Evolutionary conservation across 2,888 invertebrate genomes (phyloP), one percentile per base, ranked within the genome.

Genomic region (Sminthurinus aureus): DNA sequence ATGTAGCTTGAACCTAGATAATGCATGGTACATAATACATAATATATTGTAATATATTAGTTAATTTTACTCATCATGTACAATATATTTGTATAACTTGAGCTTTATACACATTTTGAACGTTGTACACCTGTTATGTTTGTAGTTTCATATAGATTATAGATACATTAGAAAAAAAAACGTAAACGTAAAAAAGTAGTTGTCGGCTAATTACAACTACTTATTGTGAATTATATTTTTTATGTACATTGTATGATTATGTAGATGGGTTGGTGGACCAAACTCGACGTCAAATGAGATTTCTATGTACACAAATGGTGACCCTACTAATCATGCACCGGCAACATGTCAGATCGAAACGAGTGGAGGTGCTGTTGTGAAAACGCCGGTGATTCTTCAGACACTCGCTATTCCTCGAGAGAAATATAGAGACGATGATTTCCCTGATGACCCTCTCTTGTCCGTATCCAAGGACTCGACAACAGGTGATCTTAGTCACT

Each of bases 361-460:
- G 13, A 20, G 12, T 4, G 20, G 67, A 38, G 67, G 67, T 20
- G 66, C 24, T n/a, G 58, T 81, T 0, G 67, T 69, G 64, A 74
- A 75, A 66, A 75, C 51, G 13, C 82, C 78, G 13, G 52, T 79
- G 18, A 79, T 83, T n/a, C 52, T 82, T 15, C 83, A 83, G 20
- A 79, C 83, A 0, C 20, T 83, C 0, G 58, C 78, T 0, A 38
- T 83, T 24, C 83, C 83, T 0, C 24, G 78, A 12, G 83, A 83
- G 50, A 22, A 26, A n/a, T 71, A 18, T 13, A 26, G 79, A n/a
- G 71, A 71, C 38, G 82, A 82, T 22, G 79, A 83, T 50, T 83
- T 52, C 38, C 52, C 83, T 12, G 83, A 83, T 13, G 83, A 83
- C 18, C 69, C 83, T 6, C 74, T 83, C 24, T 38, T 83, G 58